phyloP scores from a whole-genome alignment of 2,797 vertebrate genomes.

The Anolis apletophallus region DNA sequence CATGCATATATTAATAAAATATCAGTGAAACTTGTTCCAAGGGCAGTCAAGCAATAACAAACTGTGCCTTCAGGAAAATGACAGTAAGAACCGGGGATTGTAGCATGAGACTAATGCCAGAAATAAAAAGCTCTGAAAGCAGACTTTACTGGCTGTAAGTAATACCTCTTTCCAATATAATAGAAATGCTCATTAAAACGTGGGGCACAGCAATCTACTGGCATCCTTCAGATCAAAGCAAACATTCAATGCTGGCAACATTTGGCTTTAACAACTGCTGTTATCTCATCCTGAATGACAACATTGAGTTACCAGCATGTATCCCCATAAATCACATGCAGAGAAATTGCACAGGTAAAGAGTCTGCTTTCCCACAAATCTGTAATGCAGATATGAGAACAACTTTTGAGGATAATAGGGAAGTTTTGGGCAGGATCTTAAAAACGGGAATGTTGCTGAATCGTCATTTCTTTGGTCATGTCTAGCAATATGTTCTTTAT shows the following conservation, averaged over 20 bases:
- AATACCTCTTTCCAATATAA: not conserved
- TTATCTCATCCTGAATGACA: not conserved
- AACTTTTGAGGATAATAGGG: not conserved
- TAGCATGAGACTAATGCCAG: not conserved
- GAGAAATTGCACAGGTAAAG: not conserved
- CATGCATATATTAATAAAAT: not conserved
- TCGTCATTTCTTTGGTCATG: too few relatives aligned
- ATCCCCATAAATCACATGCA: not conserved
- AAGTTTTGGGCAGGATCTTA: not conserved
- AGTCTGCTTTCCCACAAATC: not conserved
- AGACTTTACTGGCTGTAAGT: not conserved
- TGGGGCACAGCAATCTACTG: not conserved
- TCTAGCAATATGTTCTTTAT: too few relatives aligned
- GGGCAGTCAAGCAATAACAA: not conserved
- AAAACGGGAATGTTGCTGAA: too few relatives aligned
- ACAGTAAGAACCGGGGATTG: fast-evolving
- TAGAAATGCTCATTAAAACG: not conserved
- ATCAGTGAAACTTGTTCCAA: not conserved
- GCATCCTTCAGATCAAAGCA: not conserved
- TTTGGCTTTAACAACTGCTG: not conserved
- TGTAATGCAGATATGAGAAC: not conserved
- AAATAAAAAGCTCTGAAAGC: not conserved
- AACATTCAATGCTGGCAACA: not conserved
- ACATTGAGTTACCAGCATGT: not conserved
- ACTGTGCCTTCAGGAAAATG: fast-evolving